Evolutionary conservation across 2,888 invertebrate species (phyloP).

Genomic region (Zhengitettix transpicula): DNA sequence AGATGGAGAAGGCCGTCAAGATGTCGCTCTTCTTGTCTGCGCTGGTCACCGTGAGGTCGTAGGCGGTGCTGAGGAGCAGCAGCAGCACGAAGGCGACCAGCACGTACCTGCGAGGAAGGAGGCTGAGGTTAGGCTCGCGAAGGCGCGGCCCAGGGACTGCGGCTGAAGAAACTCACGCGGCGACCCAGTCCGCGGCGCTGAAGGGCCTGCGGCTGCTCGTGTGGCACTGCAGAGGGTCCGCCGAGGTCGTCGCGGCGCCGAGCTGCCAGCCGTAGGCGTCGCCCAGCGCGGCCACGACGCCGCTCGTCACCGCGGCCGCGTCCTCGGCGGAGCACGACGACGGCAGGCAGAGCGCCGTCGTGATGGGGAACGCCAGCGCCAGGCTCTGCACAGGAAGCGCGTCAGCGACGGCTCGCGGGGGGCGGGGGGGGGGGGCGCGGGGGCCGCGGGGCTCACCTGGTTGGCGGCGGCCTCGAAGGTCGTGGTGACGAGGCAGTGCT

Average conservation of each 20-base stretch:
- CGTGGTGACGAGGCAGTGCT: conserved; percentile 23
- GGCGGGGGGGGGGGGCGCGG: neutral
- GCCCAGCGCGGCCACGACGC: too few species aligned
- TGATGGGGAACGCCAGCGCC: too few species aligned
- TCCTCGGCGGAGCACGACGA: too few species aligned
- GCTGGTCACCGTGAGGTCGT: conserved; percentile 12
- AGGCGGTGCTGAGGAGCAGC: conserved; percentile 15
- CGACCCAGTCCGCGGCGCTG: neutral
- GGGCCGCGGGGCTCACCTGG: neutral
- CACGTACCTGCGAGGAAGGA: neutral
- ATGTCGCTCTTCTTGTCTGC: conserved; percentile 4
- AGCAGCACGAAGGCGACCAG: neutral
- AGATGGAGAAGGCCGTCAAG: conserved; percentile 24
- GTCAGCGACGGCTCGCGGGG: too few species aligned
- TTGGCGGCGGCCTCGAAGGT: neutral
- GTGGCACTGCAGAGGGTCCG: too few species aligned
- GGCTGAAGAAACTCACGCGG: neutral
- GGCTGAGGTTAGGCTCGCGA: neutral
- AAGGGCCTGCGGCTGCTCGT: too few species aligned
- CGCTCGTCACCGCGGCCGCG: too few species aligned
- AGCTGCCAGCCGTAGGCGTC: too few species aligned
- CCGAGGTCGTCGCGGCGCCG: too few species aligned
- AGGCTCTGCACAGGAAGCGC: too few species aligned
- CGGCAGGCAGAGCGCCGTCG: too few species aligned
- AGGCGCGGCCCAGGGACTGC: neutral